These are phyloP conservation scores for Camelus bactrianus DNA, from an alignment of 2,113 vertebrate genomes.

Conservation along the genomic window DNA sequence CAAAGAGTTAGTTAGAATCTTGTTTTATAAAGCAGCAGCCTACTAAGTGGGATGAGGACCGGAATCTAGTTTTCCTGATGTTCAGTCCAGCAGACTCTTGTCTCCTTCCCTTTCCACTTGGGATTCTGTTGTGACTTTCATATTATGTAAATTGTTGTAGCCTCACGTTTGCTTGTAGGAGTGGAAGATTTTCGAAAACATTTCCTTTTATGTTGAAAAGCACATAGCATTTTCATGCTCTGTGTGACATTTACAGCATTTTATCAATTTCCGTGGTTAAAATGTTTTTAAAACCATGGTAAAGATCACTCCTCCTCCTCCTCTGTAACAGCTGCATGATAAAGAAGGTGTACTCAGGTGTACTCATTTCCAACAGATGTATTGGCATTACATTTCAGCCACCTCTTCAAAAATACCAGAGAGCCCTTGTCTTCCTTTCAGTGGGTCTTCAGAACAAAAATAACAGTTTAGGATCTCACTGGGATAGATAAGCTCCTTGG, in stretches of 20 bases:
- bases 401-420: background rate
- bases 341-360: background rate
- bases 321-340: background rate
- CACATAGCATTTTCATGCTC: background rate
- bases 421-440: background rate
- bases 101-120: background rate
- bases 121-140: constrained; percentile 32
- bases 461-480: background rate
- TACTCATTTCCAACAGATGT: background rate
- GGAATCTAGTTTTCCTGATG: background rate
- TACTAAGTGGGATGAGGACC: background rate
- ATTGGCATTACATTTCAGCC: background rate
- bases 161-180: constrained; percentile 38
- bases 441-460: background rate
- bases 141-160: background rate
- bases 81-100: background rate
- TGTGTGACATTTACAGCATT: constrained; percentile 30
- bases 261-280: constrained; percentile 46
- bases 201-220: constrained; percentile 46
- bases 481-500: background rate
- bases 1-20: background rate
- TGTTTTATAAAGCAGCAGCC: background rate
- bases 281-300: constrained; percentile 15
- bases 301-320: background rate
- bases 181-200: constrained; percentile 40